Conservation (phyloP, 1,140 invertebrate species). For the Radopholus similis region DNA sequence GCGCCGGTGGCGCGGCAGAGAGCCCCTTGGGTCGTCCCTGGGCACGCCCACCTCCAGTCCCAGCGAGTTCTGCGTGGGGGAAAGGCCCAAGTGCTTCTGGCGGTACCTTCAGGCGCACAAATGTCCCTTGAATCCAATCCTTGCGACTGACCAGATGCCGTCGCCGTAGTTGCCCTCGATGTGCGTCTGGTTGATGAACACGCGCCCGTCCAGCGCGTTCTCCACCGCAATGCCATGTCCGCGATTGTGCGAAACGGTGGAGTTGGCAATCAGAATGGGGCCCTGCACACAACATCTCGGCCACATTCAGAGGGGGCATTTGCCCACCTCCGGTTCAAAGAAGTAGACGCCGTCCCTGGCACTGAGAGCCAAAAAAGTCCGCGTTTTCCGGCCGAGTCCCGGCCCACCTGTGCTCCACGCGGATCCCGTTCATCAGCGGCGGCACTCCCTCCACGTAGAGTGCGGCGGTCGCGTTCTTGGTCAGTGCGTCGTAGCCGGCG, state of each 20-base stretch:
- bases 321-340: conserved; percentile 34
- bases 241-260: conserved; percentile 49
- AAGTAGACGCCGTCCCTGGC: conserved; percentile 55
- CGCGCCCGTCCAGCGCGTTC: conserved; percentile 53
- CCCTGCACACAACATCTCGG: conserved; percentile 15
- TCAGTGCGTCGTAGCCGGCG: conserved; percentile 54
- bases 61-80: conserved; percentile 21
- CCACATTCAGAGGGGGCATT: neutral
- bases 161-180: conserved; percentile 55
- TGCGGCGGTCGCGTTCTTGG: conserved; percentile 54
- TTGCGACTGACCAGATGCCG: too few relatives aligned
- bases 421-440: conserved; percentile 58
- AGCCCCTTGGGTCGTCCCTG: neutral
- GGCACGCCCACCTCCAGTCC: conserved; percentile 14
- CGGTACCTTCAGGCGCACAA: too few relatives aligned
- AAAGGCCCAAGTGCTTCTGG: conserved; percentile 33
- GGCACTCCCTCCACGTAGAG: conserved; percentile 59
- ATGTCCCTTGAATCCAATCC: too few relatives aligned
- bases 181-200: conserved; percentile 52
- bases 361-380: too few relatives aligned
- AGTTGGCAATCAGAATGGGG: conserved; percentile 56
- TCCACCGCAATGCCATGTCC: conserved; percentile 57
- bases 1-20: neutral
- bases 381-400: too few relatives aligned
- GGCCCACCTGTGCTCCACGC: conserved; percentile 47